These are phyloP conservation scores for Peromyscus aztecus DNA, from an alignment of 2,797 vertebrate genomes.

Conservation along the genomic window DNA sequence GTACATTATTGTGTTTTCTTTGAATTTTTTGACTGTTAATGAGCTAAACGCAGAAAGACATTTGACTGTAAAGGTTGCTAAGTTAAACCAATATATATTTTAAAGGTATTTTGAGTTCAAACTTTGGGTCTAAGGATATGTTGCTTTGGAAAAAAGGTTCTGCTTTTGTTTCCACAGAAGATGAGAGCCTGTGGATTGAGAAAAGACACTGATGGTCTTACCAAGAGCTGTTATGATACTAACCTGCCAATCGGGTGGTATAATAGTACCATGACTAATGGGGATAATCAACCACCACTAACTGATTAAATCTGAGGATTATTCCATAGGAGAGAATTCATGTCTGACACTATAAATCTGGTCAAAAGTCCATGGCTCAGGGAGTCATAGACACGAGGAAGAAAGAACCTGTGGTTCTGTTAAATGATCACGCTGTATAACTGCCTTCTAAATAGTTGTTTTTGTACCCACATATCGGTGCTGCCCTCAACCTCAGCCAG, in stretches of 20 bases:
- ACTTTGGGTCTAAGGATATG: too few species aligned
- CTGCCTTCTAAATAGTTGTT: neutral
- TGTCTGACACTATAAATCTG: neutral
- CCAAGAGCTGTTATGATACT: neutral
- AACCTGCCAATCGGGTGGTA: neutral
- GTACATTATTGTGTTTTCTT: too few species aligned
- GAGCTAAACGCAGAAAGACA: too few species aligned
- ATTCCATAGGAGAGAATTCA: neutral
- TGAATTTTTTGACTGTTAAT: too few species aligned
- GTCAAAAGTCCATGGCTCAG: neutral
- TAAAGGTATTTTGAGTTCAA: too few species aligned
- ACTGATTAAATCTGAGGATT: neutral
- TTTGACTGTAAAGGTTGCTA: too few species aligned
- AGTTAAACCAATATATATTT: too few species aligned
- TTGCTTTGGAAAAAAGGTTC: too few species aligned
- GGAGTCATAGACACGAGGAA: neutral
- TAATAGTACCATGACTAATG: neutral
- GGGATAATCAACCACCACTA: neutral
- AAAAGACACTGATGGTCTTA: neutral
- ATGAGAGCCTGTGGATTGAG: neutral
- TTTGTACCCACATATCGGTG: neutral
- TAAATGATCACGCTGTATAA: neutral
- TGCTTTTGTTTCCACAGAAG: too few species aligned
- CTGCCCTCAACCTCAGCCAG: neutral
- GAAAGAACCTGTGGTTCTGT: neutral